Evolutionary conservation across 2,888 invertebrate species (phyloP).

Genomic region (Cybosia mesomella): DNA sequence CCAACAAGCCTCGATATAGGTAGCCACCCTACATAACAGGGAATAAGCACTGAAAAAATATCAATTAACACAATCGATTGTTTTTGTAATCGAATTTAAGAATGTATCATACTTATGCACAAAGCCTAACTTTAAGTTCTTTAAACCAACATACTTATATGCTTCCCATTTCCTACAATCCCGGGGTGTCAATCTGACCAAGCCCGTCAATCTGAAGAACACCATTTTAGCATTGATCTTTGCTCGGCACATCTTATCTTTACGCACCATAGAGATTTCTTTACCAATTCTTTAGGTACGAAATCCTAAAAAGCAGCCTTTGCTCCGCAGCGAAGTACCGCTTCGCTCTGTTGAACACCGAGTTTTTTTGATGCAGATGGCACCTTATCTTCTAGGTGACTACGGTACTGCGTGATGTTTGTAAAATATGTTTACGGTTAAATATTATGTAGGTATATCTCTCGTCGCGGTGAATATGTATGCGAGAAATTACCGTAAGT

Average conservation of each 20-base stretch:
- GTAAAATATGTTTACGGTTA: neutral
- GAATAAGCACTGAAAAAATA: conserved; percentile 19
- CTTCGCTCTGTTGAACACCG: neutral
- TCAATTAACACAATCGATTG: neutral
- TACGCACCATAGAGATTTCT: too few relatives aligned
- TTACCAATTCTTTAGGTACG: too few relatives aligned
- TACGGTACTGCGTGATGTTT: neutral
- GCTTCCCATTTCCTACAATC: too few relatives aligned
- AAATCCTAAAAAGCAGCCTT: neutral
- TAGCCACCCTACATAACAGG: neutral
- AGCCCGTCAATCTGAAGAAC: neutral
- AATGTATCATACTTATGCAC: too few relatives aligned
- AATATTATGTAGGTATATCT: neutral
- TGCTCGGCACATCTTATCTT: too few relatives aligned
- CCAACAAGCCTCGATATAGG: conserved; percentile 38
- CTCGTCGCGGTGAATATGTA: neutral
- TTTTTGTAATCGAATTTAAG: neutral
- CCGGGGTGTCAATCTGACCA: too few relatives aligned
- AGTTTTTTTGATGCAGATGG: neutral
- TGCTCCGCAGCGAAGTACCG: neutral
- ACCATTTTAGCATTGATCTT: neutral
- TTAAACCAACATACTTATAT: too few relatives aligned
- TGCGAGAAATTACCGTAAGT: conserved; percentile 17
- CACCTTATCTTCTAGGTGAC: neutral
- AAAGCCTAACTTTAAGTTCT: too few relatives aligned